Evolutionary conservation across 2,113 vertebrate genomes (phyloP), one percentile per base, ranked within the genome.

Genomic region (Lichenostomus cassidix): DNA sequence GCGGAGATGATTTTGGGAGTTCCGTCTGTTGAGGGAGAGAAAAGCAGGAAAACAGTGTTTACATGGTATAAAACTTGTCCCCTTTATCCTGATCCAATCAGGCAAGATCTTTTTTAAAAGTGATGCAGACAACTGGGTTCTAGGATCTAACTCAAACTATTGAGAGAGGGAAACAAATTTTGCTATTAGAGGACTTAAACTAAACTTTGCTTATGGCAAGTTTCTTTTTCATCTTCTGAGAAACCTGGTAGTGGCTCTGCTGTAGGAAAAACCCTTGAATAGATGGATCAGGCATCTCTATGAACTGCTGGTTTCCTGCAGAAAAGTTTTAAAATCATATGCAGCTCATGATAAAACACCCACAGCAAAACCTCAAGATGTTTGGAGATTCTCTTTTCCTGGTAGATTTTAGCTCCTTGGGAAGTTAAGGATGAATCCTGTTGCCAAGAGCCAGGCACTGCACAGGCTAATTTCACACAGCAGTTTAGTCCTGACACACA

Each of bases 1-100:
- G 99, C 99, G 47, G 99, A 99, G 93, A 99, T 98, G 59, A 99
- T 99, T 98, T 99, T 99, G 58, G 99, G 99, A 29, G 99, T 99
- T 80, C 99, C 99, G 15, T 99, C 99, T 99, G 97, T 35, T 55
- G n/a, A 87, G 58, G 50, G 95, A 89, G 94, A 77, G 46, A 81
- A 83, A 90, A 93, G 44, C 33, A 92, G 53, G 25, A 71, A 10
- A 91, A 82, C 2, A 33, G 19, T 47, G 65, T 22, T 67, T 56
- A 65, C 0, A 2, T 10, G 12, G 14, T 39, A 7, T 27, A 67
- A 88, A 83, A 10, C 5, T 49, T 58, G n/a, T 69, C 71, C 27
- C 17, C 18, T 86, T 37, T 70, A 4, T 9, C 39, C 52, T 67
- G 20, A 25, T 69, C 10, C 35, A 28, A 22, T 12, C 11, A 79